phyloP scores from a whole-genome alignment of 2,888 invertebrate species.

The Amblyjoppa proteus region DNA sequence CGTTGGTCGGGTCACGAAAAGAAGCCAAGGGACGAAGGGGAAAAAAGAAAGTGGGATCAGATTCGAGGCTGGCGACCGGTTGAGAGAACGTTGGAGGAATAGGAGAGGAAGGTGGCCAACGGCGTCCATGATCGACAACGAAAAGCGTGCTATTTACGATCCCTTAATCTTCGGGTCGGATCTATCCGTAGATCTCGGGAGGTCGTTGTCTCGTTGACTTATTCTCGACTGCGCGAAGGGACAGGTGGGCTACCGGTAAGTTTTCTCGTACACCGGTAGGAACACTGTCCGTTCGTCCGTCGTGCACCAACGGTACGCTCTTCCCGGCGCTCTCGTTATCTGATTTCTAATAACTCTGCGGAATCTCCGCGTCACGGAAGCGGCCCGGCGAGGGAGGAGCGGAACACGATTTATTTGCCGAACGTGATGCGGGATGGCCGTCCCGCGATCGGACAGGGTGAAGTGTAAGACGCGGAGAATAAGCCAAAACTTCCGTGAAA shows the following conservation, averaged over 20 bases:
- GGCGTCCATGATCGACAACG: conserved; percentile 52
- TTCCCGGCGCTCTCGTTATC: conserved; percentile 70
- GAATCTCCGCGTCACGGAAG: conserved; percentile 53
- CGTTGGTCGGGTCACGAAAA: neutral
- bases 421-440: conserved; percentile 60
- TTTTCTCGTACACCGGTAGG: conserved; percentile 67
- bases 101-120: conserved; percentile 33
- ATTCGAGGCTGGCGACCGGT: neutral
- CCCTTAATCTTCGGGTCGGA: conserved; percentile 62
- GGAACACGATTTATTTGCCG: conserved; percentile 68
- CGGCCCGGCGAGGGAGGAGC: conserved; percentile 26
- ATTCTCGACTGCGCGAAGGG: conserved; percentile 64
- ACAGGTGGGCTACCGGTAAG: conserved; percentile 77
- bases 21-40: neutral
- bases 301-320: conserved; percentile 23
- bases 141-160: conserved; percentile 69
- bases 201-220: conserved; percentile 44
- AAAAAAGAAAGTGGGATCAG: conserved; percentile 13
- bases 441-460: neutral
- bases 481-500: neutral
- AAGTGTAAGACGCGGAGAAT: conserved; percentile 9
- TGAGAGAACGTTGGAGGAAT: conserved; percentile 14
- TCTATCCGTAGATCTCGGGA: conserved; percentile 46
- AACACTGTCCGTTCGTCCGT: conserved; percentile 16
- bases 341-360: conserved; percentile 78